Conservation (phyloP, 23 tunicate species). For the Ciona savignyi region DNA sequence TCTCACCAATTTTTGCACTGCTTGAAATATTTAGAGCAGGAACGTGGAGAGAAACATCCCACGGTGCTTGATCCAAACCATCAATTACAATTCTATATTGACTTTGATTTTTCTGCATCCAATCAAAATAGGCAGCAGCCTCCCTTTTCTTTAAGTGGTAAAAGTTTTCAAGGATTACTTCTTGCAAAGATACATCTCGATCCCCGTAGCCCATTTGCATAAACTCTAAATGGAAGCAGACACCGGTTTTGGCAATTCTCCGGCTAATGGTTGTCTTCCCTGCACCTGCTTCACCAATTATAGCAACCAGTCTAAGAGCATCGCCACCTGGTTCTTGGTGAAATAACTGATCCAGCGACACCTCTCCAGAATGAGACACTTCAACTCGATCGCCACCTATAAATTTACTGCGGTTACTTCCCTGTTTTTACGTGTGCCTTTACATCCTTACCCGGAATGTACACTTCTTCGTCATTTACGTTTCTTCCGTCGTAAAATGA, state of each 20-base stretch:
- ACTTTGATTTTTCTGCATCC: neutral
- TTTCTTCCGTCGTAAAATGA: too few species aligned
- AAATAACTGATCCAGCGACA: neutral
- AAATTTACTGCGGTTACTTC: too few species aligned
- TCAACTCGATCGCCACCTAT: neutral
- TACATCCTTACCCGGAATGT: too few species aligned
- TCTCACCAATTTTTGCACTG: neutral
- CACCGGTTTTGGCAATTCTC: neutral
- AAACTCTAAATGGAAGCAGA: slow-evolving; percentile 4
- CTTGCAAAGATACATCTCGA: neutral
- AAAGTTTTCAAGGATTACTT: neutral
- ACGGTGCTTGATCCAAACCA: slow-evolving; percentile 3
- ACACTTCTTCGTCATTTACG: too few species aligned
- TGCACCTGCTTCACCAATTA: slow-evolving; percentile 16
- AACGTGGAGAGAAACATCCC: neutral
- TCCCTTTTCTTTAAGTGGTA: neutral
- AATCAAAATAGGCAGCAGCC: slow-evolving; percentile 6
- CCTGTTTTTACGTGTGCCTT: too few species aligned
- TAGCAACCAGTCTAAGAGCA: neutral
- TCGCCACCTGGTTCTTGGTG: neutral
- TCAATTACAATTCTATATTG: slow-evolving; percentile 4
- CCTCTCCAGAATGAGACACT: neutral
- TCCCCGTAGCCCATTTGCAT: slow-evolving; percentile 11
- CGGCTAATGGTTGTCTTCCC: slow-evolving; percentile 13
- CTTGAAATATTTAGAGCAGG: neutral